Evolutionary conservation across 2,888 invertebrate species (phyloP).

Genomic region (Tenthredo amoena): DNA sequence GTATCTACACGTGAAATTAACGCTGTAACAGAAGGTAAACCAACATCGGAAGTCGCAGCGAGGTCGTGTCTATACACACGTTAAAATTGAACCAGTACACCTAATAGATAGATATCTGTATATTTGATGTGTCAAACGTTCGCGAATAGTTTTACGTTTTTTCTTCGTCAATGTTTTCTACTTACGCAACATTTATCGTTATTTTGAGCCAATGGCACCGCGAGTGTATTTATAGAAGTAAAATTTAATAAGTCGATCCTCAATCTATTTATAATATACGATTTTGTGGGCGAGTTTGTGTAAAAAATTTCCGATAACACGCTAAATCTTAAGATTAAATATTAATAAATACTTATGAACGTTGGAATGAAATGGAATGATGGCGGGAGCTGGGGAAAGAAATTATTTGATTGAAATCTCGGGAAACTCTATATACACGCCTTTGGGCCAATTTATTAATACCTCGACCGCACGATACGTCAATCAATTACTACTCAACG

Average conservation of each 20-base stretch:
- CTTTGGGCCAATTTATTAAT: slow-evolving; percentile 16
- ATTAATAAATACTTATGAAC: neutral
- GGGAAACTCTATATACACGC: neutral
- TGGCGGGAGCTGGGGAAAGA: neutral
- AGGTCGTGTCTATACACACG: neutral
- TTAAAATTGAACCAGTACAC: neutral
- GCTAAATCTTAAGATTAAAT: neutral
- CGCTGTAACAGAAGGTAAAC: slow-evolving; percentile 20
- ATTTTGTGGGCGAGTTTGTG: neutral
- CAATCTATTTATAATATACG: neutral
- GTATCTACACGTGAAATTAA: neutral
- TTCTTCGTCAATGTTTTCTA: slow-evolving; percentile 6
- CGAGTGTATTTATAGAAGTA: slow-evolving; percentile 22
- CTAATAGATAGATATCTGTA: neutral
- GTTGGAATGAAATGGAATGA: neutral
- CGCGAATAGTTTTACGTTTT: neutral
- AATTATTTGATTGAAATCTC: slow-evolving; percentile 22
- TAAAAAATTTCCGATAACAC: neutral
- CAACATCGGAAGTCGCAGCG: slow-evolving; percentile 8
- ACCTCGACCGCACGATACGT: slow-evolving; percentile 25
- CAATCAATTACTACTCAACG: slow-evolving; percentile 38
- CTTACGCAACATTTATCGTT: slow-evolving; percentile 19
- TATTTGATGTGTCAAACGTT: neutral
- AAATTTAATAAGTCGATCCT: slow-evolving; percentile 26
- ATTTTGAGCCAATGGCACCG: neutral